Evolutionary conservation across 2,888 invertebrate genomes (phyloP), one percentile per base, ranked within the genome.

Genomic region (Heliconius ismenius): DNA sequence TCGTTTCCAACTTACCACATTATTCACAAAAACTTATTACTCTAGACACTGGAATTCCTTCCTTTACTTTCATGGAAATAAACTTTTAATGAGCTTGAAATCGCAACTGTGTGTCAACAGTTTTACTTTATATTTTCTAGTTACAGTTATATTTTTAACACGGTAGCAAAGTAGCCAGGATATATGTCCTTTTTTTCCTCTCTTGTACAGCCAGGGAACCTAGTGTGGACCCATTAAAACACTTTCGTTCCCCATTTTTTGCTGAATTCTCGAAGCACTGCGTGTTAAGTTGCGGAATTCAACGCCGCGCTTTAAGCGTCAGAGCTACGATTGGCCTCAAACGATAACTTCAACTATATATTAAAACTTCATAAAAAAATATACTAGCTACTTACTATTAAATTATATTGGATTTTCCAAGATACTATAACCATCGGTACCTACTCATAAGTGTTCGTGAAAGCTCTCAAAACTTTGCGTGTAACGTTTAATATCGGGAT

Each of bases 11-110:
- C 80, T 83, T 82, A 60, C 49, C 76, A 79, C 82, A 83, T 84
- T 82, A 84, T 82, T 84, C 83, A 84, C 81, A 79, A 76, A 78
- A 83, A 82, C 83, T 83, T 81, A 81, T 78, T 80, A 77, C 77
- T 77, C 78, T 79, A 81, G 82, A 83, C 82, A 81, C 79, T 81
- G 72, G 70, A 81, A 76, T 80, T 82, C 81, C 83, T 82, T 82
- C 81, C 76, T 77, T 76, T 82, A 80, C 82, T 83, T 82, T 81
- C 81, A 79, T 81, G 75, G 76, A 78, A 78, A 75, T 75, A 76
- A 83, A 84, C 79, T 84, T 84, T 84, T 81, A 84, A 84, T 81
- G 80, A 82, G 80, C 78, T 74, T 65, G 76, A 76, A 75, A 80
- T 77, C 77, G 74, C 77, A 73, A 75, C 79, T 79, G 69, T 75